Evolutionary conservation across 2,888 invertebrate genomes (phyloP), one percentile per base, ranked within the genome.

Genomic region (Therioaphis trifolii): DNA sequence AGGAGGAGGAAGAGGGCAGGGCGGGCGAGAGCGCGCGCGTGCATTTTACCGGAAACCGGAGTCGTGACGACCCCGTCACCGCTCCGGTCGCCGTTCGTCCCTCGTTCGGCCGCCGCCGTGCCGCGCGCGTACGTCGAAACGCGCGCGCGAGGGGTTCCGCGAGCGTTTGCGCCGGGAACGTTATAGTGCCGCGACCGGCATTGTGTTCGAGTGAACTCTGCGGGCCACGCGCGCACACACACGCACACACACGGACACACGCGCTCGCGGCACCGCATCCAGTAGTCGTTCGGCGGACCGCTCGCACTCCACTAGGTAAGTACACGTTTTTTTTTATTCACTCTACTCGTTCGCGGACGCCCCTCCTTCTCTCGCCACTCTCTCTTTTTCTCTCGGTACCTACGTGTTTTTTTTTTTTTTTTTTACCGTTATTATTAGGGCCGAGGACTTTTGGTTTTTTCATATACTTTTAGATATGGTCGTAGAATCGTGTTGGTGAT

Each of bases 271-370:
- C 27, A 79, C 79, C 79, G 21, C 69, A 58, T 71, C 79, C n/a
- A n/a, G n/a, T n/a, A 79, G 79, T 79, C 55, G 79, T 55, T 79
- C 71, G n/a, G 79, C 79, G 79, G 68, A 43, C 78, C 43, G 24
- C 68, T 35, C 24, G 40, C 58, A 71, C 43, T 79, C 29, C 52
- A 58, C 43, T n/a, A 79, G 79, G 79, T 79, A 27, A 79, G 69
- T 76, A 63, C 18, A 24, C 55, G 55, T 55, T 55, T 55, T 55
- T 9, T 49, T 9, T 18, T 18, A 49, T 49, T 49, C 15, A 18
- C 18, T 49, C 11, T 46, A 12, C 46, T 14, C 46, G 7, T 1
- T 1, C 46, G 12, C 46, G 11, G 14, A 1, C 46, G 7, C 46
- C 46, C 46, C 46, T 1, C 1, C 46, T n/a, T n/a, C n/a, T n/a